These are phyloP conservation scores for Micoletzkya japonica DNA, from an alignment of 2,888 invertebrate genomes.

Conservation along the genomic window DNA sequence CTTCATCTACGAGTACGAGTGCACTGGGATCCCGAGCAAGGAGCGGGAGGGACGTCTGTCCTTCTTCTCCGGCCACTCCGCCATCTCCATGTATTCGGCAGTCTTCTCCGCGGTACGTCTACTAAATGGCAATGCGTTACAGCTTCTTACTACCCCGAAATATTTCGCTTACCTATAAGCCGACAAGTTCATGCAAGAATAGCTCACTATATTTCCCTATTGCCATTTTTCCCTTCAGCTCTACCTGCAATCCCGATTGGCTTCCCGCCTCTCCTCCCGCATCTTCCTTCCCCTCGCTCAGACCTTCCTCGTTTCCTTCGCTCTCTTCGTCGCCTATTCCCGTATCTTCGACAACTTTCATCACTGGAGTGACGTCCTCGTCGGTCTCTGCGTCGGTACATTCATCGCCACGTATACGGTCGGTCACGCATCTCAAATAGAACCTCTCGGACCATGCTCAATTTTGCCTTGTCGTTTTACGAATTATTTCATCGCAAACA, in stretches of 20 bases:
- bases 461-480: too few species aligned
- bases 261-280: conserved; percentile 30
- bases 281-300: conserved; percentile 38
- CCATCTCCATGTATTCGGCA: conserved; percentile 44
- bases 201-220: too few species aligned
- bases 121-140: too few species aligned
- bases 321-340: conserved; percentile 66
- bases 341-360: conserved; percentile 94
- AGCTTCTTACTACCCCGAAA: too few species aligned
- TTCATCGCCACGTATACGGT: conserved; percentile 63
- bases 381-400: conserved; percentile 71
- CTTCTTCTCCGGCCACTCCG: conserved; percentile 52
- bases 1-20: conserved; percentile 37
- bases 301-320: neutral
- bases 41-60: conserved; percentile 44
- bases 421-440: too few species aligned
- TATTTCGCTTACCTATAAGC: too few species aligned
- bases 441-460: too few species aligned
- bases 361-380: conserved; percentile 92
- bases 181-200: too few species aligned
- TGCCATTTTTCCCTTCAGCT: conserved; percentile 32
- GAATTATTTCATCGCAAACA: too few species aligned
- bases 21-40: conserved; percentile 33
- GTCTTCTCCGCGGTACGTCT: conserved; percentile 40
- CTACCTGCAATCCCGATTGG: conserved; percentile 45